phyloP scores from a whole-genome alignment of 1,140 invertebrate genomes.

The Camponotus vicinus region DNA sequence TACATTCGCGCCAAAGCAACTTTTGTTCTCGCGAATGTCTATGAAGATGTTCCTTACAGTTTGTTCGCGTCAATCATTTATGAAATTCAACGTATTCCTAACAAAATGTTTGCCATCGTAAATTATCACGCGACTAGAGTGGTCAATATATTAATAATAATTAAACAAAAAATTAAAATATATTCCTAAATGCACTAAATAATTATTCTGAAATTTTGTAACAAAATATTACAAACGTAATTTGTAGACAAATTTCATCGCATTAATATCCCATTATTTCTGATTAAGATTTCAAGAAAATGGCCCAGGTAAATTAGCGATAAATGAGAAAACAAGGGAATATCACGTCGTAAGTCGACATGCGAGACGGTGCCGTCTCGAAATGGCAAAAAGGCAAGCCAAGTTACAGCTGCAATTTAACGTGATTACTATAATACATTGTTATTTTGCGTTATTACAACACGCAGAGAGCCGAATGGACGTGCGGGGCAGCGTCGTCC shows the following conservation, averaged over 20 bases:
- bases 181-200: too few relatives aligned
- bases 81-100: neutral
- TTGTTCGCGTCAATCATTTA: neutral
- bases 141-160: too few relatives aligned
- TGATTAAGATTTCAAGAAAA: neutral
- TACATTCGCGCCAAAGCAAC: slow-evolving; percentile 23
- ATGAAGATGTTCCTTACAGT: neutral
- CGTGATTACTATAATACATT: slow-evolving; percentile 21
- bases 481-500: slow-evolving; percentile 12
- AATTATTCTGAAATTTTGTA: neutral
- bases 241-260: too few relatives aligned
- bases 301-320: neutral
- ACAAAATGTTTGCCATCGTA: neutral
- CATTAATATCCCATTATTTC: neutral
- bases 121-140: neutral
- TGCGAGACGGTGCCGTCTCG: neutral
- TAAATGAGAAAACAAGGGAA: neutral
- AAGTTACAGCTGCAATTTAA: slow-evolving; percentile 27
- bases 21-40: slow-evolving; percentile 38
- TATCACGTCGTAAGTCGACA: neutral
- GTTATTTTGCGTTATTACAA: slow-evolving; percentile 36
- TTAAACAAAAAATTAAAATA: too few relatives aligned
- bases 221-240: neutral
- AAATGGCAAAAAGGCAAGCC: neutral
- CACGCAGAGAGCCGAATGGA: neutral